Evolutionary conservation across 2,113 vertebrate genomes (phyloP), one percentile per base, ranked within the genome.

Genomic region (Pyxicephalus adspersus): DNA sequence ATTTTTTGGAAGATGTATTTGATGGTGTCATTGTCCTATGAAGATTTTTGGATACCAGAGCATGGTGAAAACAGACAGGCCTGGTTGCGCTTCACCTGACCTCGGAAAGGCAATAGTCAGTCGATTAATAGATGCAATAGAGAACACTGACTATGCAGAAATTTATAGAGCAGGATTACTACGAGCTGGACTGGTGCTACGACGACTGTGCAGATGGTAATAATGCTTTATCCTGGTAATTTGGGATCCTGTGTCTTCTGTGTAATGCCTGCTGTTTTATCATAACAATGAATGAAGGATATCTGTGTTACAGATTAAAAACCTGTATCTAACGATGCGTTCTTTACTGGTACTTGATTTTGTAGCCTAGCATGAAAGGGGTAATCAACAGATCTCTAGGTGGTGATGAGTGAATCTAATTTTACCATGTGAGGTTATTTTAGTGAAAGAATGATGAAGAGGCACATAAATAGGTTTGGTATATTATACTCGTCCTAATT

Each of bases 151-250:
- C 93, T 92, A 99, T 98, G 97, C 97, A 96, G 95, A 97, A 95
- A 93, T 98, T 98, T 84, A 96, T 97, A 55, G 97, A 97, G 91
- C 94, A 94, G 85, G 98, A 99, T 92, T 98, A 98, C 90, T 99
- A 97, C 78, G 96, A 97, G 81, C 92, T 98, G 91, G 98, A 99
- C 92, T 99, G 98, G 98, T 97, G 97, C 91, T 99, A 99, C 89
- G 98, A 99, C 86, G 98, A 99, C 89, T 99, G 96, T 85, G 92
- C 96, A 0, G 98, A 99, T 87, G 97, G 98, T 99, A 97, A 97
- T 87, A 86, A 88, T 78, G 74, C 66, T 64, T 80, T 92, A 74
- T 29, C 61, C 31, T 87, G 22, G 50, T 28, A 54, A 29, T 77
- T 20, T 28, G 65, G 25, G 26, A 67, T 65, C 66, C 64, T 81